Evolutionary conservation across 2,888 invertebrate species (phyloP), one percentile per base, ranked within the genome.

Genomic region (Caradrina clavipalpis): DNA sequence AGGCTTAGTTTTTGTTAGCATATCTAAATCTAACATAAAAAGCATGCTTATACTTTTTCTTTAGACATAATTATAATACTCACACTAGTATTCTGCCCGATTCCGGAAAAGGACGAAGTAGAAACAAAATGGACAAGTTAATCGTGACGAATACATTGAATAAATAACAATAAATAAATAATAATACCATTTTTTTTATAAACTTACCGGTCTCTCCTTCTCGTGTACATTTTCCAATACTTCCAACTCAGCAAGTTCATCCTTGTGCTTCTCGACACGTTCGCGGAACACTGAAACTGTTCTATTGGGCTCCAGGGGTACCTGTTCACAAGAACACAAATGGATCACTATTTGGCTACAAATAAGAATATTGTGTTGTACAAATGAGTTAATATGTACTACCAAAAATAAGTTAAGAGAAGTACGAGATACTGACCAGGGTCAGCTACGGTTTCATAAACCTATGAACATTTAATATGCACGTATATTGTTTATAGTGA

Each of bases 231-330:
- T 98, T 83, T 98, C 98, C 84, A 98, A 97, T 78, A 98, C 97
- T 90, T 98, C 99, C 59, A 98, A 94, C 90, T 98, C 98, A 1
- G 98, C 98, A 56, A 98, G 96, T 90, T 98, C 99, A 87, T 98
- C 98, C 87, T 98, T 98, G 87, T 98, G 98, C 81, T 98, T 98
- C 87, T 98, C 98, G 0, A 98, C 96, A 11, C 98, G 97, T 88
- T 99, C 99, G 68, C 98, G 98, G 94, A 99, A 99, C 3, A 99
- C 98, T 0, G 99, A 99, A 89, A 99, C 98, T 0, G 99, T 98
- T 42, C 99, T 96, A 85, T 98, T 98, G 0, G 99, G 98, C 88
- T 98, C 98, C 21, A 99, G 88, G 0, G 97, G 97, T 45, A 97
- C 97, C 73, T 98, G 39, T 10, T 7, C 17, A 19, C 17, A 5